Conservation (phyloP, 1,140 invertebrate species). For the Drosophila miranda region DNA sequence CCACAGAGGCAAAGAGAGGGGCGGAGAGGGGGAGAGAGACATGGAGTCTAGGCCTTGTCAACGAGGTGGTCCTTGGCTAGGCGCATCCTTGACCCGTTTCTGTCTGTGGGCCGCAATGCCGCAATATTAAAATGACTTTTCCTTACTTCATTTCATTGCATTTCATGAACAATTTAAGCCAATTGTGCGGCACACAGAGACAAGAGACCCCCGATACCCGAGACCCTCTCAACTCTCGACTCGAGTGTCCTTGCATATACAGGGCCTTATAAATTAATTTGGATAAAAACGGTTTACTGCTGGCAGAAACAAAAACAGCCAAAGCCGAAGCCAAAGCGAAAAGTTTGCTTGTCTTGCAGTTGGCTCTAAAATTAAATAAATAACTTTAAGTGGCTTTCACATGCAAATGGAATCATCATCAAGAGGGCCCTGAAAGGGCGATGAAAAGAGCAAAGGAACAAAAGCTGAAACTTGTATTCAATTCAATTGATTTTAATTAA, state of each 20-base stretch:
- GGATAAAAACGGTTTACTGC: constrained; percentile 61
- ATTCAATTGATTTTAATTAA: background rate
- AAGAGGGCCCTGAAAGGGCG: background rate
- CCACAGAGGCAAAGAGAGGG: constrained; percentile 42
- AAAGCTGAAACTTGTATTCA: background rate
- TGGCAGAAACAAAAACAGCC: constrained; percentile 8
- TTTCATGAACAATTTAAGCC: constrained; percentile 81
- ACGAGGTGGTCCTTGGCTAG: constrained; percentile 36
- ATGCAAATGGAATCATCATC: constrained; percentile 17
- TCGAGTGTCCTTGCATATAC: constrained; percentile 50
- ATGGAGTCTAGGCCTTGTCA: constrained; percentile 49
- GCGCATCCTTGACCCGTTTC: constrained; percentile 73
- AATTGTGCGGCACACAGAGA: constrained; percentile 52
- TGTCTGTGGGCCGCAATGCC: constrained; percentile 50
- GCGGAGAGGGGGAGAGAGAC: background rate
- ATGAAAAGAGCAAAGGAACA: background rate
- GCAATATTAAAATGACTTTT: constrained; percentile 79
- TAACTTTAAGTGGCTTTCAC: constrained; percentile 24
- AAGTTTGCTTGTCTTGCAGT: background rate
- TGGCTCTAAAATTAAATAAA: constrained; percentile 36
- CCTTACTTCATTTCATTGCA: constrained; percentile 79
- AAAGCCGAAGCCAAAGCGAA: background rate
- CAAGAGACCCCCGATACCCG: too few relatives aligned
- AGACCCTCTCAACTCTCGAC: background rate
- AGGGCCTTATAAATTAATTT: constrained; percentile 72